phyloP scores from a whole-genome alignment of 2,113 vertebrate species.

The Rhinolophus ferrumequinum region DNA sequence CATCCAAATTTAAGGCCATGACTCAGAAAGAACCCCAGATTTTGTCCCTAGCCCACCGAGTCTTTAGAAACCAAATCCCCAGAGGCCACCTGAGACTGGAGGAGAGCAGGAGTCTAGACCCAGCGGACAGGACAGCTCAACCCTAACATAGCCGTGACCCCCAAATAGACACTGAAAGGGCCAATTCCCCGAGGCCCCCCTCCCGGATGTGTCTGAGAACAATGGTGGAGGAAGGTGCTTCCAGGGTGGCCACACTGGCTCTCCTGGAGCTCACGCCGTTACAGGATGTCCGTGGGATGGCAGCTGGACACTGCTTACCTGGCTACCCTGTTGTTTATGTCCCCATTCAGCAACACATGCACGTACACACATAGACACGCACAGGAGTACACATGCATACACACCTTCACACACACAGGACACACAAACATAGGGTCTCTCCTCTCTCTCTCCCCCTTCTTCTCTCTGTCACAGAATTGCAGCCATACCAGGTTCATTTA shows the following conservation, averaged over 20 bases:
- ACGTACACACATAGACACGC: not conserved
- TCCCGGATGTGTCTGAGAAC: not conserved
- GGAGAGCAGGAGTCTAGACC: no score
- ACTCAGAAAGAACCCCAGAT: not conserved
- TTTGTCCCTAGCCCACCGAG: not conserved
- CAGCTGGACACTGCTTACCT: not conserved
- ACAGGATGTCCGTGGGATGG: fast-evolving
- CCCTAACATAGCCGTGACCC: not conserved
- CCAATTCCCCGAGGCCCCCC: fast-evolving
- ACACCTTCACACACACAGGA: no score
- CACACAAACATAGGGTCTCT: not conserved
- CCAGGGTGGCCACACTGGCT: fast-evolving
- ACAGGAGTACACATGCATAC: not conserved
- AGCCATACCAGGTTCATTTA: fast-evolving
- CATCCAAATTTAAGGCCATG: not conserved
- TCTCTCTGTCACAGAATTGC: no score
- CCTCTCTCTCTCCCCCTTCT: no score
- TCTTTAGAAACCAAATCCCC: not conserved
- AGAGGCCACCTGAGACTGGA: not conserved
- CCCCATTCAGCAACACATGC: not conserved
- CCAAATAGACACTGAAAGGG: not conserved
- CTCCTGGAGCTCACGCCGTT: fast-evolving
- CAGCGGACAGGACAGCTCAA: not conserved
- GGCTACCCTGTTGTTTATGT: not conserved
- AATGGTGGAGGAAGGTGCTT: fast-evolving